Base-by-base conservation (phyloP, 1,140 invertebrate species). In the Drosophila bocqueti region DNA sequence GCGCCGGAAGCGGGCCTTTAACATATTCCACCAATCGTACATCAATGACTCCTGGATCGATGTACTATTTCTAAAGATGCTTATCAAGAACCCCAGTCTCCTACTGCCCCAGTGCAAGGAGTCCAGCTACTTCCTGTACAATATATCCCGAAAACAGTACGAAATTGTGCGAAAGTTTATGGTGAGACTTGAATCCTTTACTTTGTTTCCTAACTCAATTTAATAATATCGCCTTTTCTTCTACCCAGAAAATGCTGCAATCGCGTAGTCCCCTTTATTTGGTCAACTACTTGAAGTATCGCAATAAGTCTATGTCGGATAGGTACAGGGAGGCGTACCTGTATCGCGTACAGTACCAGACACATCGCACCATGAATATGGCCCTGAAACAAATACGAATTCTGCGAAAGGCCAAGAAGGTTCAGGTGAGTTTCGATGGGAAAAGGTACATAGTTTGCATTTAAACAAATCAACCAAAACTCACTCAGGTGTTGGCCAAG, bases 201-300 rank as follows among this genome's bases (percentile, higher is more conserved):
- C 4, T n/a, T 52, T 2, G 34, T 13, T 26, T 16, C 46, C 1
- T 2, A 16, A 7, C 0, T 3, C 0, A 10, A 9, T 1, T 3
- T 34, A 46, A 43, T 21, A 2, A 4, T 21, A 6, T 21, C 2
- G 15, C 4, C 10, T 55, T 58, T 47, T 0, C 15, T 2, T 3
- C 1, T 43, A 8, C 4, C 3, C 16, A 89, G 92, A 93, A 93
- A 93, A 93, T 93, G 86, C 43, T 93, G 21, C 92, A 93, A 57
- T 75, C 79, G 0, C 81, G 92, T 0, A 79, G 73, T 62, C 92
- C 92, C 0, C 49, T 91, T 0, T 93, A 93, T 34, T 81, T 81
- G 49, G 69, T 86, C 8, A 75, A 79, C 9, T 77, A 61, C 45
- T 26, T 84, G 0, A 93, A 86, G 29, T 90, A 82, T 65, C 60